phyloP scores from a whole-genome alignment of 1,140 invertebrate species.

The Polyergus mexicanus region DNA sequence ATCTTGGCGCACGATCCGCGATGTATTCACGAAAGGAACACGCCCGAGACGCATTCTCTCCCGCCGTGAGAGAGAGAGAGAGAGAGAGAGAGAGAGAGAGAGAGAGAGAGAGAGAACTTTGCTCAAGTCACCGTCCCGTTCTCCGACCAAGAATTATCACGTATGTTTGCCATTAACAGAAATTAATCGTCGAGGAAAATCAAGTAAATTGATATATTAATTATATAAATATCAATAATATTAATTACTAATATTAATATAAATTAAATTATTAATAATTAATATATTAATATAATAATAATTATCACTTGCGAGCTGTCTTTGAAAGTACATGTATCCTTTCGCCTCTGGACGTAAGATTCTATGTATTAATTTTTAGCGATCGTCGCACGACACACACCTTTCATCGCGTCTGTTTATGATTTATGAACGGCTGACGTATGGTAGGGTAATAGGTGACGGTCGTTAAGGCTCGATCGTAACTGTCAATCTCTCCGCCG shows the following conservation, averaged over 20 bases:
- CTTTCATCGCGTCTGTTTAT: conserved; percentile 61
- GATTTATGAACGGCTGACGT: conserved; percentile 72
- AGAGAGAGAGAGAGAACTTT: conserved; percentile 17
- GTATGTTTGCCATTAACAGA: not conserved
- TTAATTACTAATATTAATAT: too few species aligned
- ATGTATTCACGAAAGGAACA: conserved; percentile 61
- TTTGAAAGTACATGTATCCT: not conserved
- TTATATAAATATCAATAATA: too few species aligned
- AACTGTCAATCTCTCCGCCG: conserved; percentile 38
- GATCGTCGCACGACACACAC: conserved; percentile 62
- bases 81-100: too few species aligned
- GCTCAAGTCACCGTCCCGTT: conserved; percentile 15
- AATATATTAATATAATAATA: too few species aligned
- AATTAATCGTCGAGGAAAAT: too few species aligned
- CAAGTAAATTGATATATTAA: too few species aligned
- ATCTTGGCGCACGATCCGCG: conserved; percentile 62
- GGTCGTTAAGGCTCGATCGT: not conserved
- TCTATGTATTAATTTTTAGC: conserved; percentile 74
- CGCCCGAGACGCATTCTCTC: conserved; percentile 55
- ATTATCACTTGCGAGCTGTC: not conserved
- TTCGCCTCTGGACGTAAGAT: conserved; percentile 31
- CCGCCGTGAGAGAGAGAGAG: too few species aligned
- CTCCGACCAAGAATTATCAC: not conserved
- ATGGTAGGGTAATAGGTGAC: conserved; percentile 27
- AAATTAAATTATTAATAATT: too few species aligned